Conservation (phyloP, 2,888 invertebrate species). For the Pollenia amentaria region DNA sequence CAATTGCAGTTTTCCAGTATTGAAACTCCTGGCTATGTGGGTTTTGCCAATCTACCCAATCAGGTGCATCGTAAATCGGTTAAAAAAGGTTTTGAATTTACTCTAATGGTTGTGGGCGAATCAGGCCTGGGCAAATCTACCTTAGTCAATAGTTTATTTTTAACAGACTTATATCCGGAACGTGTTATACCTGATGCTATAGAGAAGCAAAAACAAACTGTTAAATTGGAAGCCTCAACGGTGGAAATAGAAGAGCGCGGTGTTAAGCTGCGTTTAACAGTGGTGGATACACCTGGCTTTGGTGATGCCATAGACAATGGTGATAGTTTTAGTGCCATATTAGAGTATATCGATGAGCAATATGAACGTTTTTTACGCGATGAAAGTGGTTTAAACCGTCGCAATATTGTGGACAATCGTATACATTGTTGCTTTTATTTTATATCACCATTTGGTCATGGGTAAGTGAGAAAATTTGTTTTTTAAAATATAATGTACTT, state of each 20-base stretch:
- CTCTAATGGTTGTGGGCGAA: slow-evolving; percentile 97
- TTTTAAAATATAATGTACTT: not conserved
- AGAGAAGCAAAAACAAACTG: slow-evolving; percentile 96
- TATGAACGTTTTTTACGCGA: slow-evolving; percentile 96
- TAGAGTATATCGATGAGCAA: slow-evolving; percentile 98
- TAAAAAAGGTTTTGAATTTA: slow-evolving; percentile 99
- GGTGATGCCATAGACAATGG: slow-evolving; percentile 98
- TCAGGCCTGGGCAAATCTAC: slow-evolving; percentile 98
- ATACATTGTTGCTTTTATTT: slow-evolving; percentile 99
- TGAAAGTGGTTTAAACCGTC: slow-evolving; percentile 97
- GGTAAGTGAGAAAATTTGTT: slow-evolving; percentile 86
- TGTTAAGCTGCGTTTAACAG: slow-evolving; percentile 95
- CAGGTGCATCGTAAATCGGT: slow-evolving; percentile 98
- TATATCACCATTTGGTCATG: slow-evolving; percentile 98
- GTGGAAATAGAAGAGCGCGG: slow-evolving; percentile 98
- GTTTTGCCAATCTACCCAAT: slow-evolving; percentile 94
- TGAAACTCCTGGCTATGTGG: slow-evolving; percentile 93
- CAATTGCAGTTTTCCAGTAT: slow-evolving; percentile 90
- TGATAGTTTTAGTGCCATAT: slow-evolving; percentile 95
- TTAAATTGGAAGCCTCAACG: slow-evolving; percentile 97
- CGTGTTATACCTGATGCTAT: slow-evolving; percentile 94
- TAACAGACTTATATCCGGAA: slow-evolving; percentile 97
- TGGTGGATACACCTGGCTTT: slow-evolving; percentile 98
- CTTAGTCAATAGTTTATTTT: slow-evolving; percentile 96
- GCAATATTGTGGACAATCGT: slow-evolving; percentile 98